Conservation (phyloP, 1,140 invertebrate genomes). For the Stegodyphus mimosarum region DNA sequence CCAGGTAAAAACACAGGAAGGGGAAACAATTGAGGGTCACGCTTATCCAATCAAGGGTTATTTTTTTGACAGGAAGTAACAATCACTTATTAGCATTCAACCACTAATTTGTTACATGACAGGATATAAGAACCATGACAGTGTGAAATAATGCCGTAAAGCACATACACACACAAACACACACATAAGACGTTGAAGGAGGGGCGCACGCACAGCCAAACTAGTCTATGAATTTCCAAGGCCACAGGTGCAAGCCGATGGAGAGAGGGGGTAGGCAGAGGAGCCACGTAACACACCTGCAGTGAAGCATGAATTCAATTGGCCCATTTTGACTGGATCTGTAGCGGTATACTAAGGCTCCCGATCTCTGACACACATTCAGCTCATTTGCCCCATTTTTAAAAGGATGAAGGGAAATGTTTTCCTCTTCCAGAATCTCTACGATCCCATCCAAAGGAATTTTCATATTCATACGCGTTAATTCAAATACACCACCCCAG, state of each 20-base stretch:
- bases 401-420: background rate
- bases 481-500: too few relatives aligned
- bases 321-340: constrained; percentile 38
- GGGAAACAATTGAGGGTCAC: constrained; percentile 14
- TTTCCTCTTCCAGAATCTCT: background rate
- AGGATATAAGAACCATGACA: constrained; percentile 24
- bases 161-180: constrained; percentile 19
- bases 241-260: constrained; percentile 35
- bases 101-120: constrained; percentile 53
- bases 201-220: constrained; percentile 19
- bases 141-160: constrained; percentile 19
- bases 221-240: constrained; percentile 38
- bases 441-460: background rate
- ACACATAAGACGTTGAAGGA: background rate
- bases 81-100: constrained; percentile 48
- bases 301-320: constrained; percentile 57
- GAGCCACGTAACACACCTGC: constrained; percentile 57
- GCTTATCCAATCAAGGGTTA: constrained; percentile 47
- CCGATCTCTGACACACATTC: constrained; percentile 40
- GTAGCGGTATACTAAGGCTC: constrained; percentile 22
- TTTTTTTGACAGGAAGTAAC: constrained; percentile 13
- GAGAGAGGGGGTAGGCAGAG: background rate
- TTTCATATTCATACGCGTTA: background rate
- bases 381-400: constrained; percentile 1
- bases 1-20: constrained; percentile 20